Base-by-base conservation (phyloP, 2,888 invertebrate genomes). In the Fragum sueziense region DNA sequence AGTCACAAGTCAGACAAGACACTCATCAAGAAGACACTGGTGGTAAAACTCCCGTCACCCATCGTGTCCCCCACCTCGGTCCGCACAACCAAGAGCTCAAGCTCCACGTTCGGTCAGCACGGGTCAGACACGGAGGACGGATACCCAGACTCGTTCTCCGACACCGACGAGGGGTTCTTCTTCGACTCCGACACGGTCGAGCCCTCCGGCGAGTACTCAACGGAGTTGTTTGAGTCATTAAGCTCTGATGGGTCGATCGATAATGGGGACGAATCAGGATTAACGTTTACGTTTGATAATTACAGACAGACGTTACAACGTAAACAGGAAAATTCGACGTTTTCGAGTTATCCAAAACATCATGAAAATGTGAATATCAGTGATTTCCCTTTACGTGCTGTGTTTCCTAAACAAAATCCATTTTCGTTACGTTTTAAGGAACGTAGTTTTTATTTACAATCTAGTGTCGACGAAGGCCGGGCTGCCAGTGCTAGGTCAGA, bases 401-500 rank as follows among this genome's bases (percentile, higher is more conserved):
- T 74, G 11, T 70, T 70, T 34, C 52, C 52, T 6, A 52, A 61
- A 37, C 80, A 80, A 14, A 84, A 80, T 41, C 80, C 83, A 17
- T 80, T 70, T 54, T 75, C 77, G 0, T 34, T 76, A 29, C 69
- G 70, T 17, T 80, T 68, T 37, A 84, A 76, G 33, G 83, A 84
- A 68, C 61, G 80, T 29, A 84, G 80, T 52, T 84, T 84, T 37
- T 78, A 75, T 57, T 3, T 61, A 20, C 9, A 65, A 33, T 27
- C 62, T 33, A 57, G 65, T n/a, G 72, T 70, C 25, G 73, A 41
- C 6, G 59, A 37, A 27, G 22, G 37, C 29, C 57, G 59, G 20
- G 25, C 11, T 33, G 14, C 59, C 27, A 71, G 59, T 34, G 57
- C 57, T 20, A 37, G 59, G 22, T 57, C 41, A n/a, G 14, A 14